Percentiles rank a stretch among this genome's conserved stretches.
Conservation (phyloP, 1,140 invertebrate genomes). For the Drosophila pallidifrons region DNA sequence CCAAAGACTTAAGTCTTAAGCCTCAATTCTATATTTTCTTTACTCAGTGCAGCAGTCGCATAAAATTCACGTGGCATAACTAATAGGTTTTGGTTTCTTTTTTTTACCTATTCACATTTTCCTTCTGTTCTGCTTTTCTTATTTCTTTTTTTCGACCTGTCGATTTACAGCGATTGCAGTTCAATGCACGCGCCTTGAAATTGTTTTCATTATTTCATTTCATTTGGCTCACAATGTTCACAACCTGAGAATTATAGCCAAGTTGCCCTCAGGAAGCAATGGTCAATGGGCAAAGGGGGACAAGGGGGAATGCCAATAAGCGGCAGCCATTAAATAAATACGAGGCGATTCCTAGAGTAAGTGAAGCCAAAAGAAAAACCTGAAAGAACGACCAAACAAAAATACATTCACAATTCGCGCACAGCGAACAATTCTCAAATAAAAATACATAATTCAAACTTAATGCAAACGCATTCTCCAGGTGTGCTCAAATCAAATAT, state of each 20-base stretch:
- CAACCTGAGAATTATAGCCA: slow-evolving; percentile 73
- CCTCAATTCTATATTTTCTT: not conserved
- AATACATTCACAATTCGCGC: slow-evolving; percentile 38
- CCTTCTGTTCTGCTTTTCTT: not conserved
- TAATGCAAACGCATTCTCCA: slow-evolving; percentile 45
- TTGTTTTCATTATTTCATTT: slow-evolving; percentile 82
- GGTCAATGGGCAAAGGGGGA: slow-evolving; percentile 30
- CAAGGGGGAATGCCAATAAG: slow-evolving; percentile 49
- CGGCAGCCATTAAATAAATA: slow-evolving; percentile 74
- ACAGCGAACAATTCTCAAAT: slow-evolving; percentile 53
- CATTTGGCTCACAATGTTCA: slow-evolving; percentile 71
- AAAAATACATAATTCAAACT: slow-evolving; percentile 71
- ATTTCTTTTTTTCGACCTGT: slow-evolving; percentile 9
- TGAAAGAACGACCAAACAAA: not conserved
- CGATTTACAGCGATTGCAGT: slow-evolving; percentile 56
- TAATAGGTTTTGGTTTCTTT: slow-evolving; percentile 72
- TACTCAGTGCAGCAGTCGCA: slow-evolving; percentile 40
- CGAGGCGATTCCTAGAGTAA: slow-evolving; percentile 42
- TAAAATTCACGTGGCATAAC: slow-evolving; percentile 74
- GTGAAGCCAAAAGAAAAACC: slow-evolving; percentile 1
- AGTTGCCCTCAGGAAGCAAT: slow-evolving; percentile 4
- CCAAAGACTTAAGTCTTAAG: not conserved
- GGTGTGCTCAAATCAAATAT: slow-evolving; percentile 64
- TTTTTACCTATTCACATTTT: slow-evolving; percentile 14
- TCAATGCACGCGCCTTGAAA: slow-evolving; percentile 74